phyloP scores from a whole-genome alignment of 92 coral and sea anemone genomes.

The Actinostola sp. region DNA sequence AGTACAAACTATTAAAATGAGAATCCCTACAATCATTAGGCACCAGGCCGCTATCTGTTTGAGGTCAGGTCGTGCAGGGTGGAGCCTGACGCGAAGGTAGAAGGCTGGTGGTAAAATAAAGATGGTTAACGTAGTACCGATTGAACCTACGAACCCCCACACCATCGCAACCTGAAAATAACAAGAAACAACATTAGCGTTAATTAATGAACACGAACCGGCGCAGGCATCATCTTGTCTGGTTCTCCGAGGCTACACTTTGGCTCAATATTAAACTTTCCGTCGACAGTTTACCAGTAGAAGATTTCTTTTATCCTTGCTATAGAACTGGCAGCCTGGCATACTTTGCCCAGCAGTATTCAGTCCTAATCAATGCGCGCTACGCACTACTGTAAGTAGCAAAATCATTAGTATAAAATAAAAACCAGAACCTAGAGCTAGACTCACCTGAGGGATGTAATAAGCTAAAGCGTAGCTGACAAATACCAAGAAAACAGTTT shows the following conservation, averaged over 20 bases:
- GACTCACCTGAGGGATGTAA: conserved; percentile 81
- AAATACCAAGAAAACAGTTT: conserved; percentile 67
- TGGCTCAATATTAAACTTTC: too few relatives aligned
- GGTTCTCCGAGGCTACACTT: too few relatives aligned
- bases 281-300: too few relatives aligned
- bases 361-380: too few relatives aligned
- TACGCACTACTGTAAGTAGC: too few relatives aligned
- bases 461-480: conserved; percentile 60
- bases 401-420: not conserved
- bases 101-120: conserved; percentile 88
- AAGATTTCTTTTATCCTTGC: too few relatives aligned
- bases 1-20: conserved; percentile 69
- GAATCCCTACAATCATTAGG: conserved; percentile 72
- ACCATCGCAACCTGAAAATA: conserved; percentile 82
- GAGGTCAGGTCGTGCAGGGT: conserved; percentile 79
- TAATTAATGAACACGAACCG: too few relatives aligned
- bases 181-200: not conserved
- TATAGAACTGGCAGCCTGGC: too few relatives aligned
- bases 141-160: conserved; percentile 90
- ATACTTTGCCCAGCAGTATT: too few relatives aligned
- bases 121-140: conserved; percentile 74
- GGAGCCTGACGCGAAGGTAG: conserved; percentile 81
- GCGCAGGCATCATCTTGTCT: too few relatives aligned
- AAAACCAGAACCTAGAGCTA: not conserved
- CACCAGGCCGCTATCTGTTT: conserved; percentile 90